Evolutionary conservation across 1,140 invertebrate genomes (phyloP), one percentile per base, ranked within the genome.

Genomic region (Lithobius niger): DNA sequence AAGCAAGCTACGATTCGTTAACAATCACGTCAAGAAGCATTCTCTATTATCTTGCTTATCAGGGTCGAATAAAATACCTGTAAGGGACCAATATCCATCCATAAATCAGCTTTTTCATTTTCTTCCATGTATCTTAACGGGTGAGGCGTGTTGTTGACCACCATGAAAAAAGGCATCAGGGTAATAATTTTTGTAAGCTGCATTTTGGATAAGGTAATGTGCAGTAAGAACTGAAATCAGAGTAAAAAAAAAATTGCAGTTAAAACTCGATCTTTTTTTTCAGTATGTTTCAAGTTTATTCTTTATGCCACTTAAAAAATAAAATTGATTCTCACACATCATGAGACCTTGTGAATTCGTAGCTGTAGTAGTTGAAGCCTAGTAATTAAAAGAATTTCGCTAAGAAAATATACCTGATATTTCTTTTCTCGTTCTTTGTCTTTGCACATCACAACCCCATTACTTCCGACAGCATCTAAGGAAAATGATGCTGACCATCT

Each of bases 161-260:
- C 77, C 50, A 88, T 74, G 69, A 89, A 91, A 70, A 86, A 89
- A 0, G 89, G 87, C 16, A 86, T 73, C 25, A 92, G 79, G 0
- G 85, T 87, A 2, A 91, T 79, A 22, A 92, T 85, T 67, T 88
- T 90, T 0, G 88, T 92, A 27, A 89, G 68, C 42, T 80, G 81
- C 19, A 83, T 72, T 54, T 80, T 42, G 2, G 57, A 62, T 59
- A 71, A 58, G 43, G 66, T 59, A 31, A 66, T 67, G 42, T 67
- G 64, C 25, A 73, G 59, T 60, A 72, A 64, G 57, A 73, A 68
- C 70, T 73, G 58, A 19, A 58, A 60, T 19, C n/a, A 42, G n/a
- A n/a, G n/a, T n/a, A n/a, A n/a, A n/a, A n/a, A 27, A 6, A 54
- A 54, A 13, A 10, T 13, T 10, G 27, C 26, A 51, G 21, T 48